Base-by-base conservation (phyloP, 2,888 invertebrate genomes). In the Aelia acuminata region DNA sequence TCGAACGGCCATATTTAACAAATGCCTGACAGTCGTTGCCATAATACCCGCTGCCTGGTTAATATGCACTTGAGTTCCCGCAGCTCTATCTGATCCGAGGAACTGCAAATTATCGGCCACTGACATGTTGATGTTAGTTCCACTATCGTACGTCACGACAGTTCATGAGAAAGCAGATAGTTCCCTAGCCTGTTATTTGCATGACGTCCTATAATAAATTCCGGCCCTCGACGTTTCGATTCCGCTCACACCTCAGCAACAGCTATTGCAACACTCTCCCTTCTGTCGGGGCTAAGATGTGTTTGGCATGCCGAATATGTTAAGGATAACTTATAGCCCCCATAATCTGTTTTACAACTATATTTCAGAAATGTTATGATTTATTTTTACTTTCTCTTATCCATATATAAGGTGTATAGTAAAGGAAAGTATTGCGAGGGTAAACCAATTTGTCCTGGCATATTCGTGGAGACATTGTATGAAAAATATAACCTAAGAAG, bases 61-160 rank as follows among this genome's bases (percentile, higher is more conserved):
- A 43, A 80, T 80, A 80, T 80, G 75, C 75, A 80, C 75, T 80
- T 80, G 3, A 43, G 39, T 80, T 80, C 75, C 75, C 75, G 75
- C 75, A 43, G 75, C 22, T 80, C 75, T 80, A 80, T 80, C 75
- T 80, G 75, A 80, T 80, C 75, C 75, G 43, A 43, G 75, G 39
- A 80, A 80, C 75, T 80, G 43, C 39, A 43, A 80, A 80, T 80
- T 80, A 80, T 80, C 39, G 75, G 39, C n/a, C 75, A 80, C 75
- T 80, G 75, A 80, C 75, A 80, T 43, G 75, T 80, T 63, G 63
- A 63, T 63, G 63, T 31, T 63, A 80, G 35, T 80, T 43, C 75
- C 75, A 35, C 75, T 80, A 80, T 80, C 43, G 75, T n/a, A 80
- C 75, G 75, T 80, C 75, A 80, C 75, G 75, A 80, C 75, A 80